Evolutionary conservation across 1,140 invertebrate species (phyloP), one percentile per base, ranked within the genome.

Genomic region (Lasaia peninsularis): DNA sequence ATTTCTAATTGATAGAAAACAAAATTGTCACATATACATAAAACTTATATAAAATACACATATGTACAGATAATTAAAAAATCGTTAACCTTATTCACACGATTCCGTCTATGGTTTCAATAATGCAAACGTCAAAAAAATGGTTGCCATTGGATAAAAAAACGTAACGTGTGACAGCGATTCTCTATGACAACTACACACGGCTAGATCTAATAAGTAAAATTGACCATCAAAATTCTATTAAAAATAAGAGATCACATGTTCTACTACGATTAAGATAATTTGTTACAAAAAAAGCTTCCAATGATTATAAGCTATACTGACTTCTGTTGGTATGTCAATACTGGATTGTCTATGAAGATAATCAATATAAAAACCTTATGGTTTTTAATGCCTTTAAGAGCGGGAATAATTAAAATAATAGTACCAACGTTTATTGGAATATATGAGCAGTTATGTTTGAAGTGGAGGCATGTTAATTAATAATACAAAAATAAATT

Each of bases 171-270:
- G 78, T 71, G 75, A 79, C 69, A 58, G 61, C 68, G 67, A 69
- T 69, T 63, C 69, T 62, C 73, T 78, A 79, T 67, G 65, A 68
- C 63, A 59, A 67, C 71, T 82, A 80, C 75, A 80, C 68, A 80
- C 69, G 57, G 74, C 74, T 86, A 88, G 70, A 80, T 70, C 75
- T 86, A 86, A 83, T 86, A 88, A 85, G 83, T 88, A 88, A 86
- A 86, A 84, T 85, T 80, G 80, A 85, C 83, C 80, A 84, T 86
- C 83, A 84, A 88, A 88, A 85, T 80, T 84, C 66, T 84, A 84
- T 85, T 86, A 83, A 82, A 86, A 86, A 85, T 85, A 82, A 85
- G 85, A 88, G 85, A 88, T 88, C 85, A 86, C 75, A 77, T 78
- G 71, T 76, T 75, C 71, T 75, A 81, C 74, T 79, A 86, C 73